phyloP scores from a whole-genome alignment of 2,113 vertebrate genomes.

The Apteryx owenii region DNA sequence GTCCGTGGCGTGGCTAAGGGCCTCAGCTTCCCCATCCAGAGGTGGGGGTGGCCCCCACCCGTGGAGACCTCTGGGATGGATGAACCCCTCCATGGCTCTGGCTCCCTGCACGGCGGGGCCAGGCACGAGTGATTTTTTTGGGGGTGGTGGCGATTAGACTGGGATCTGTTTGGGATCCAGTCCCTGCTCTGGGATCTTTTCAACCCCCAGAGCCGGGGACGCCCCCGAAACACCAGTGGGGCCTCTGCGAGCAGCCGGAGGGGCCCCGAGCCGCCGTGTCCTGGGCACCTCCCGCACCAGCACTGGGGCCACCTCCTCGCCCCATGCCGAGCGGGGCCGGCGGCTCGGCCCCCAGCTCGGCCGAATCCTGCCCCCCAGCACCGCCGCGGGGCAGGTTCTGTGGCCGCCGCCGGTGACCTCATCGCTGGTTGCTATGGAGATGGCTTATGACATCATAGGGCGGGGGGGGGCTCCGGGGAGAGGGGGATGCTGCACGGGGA shows the following conservation, averaged over 20 bases:
- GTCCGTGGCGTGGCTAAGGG: background rate
- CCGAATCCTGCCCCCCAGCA: background rate
- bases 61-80: background rate
- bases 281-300: too few relatives aligned
- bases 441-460: conserved; percentile 12
- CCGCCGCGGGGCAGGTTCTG: background rate
- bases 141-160: rapidly evolving
- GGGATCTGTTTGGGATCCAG: background rate
- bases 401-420: background rate
- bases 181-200: background rate
- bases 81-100: background rate
- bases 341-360: too few relatives aligned
- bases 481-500: background rate
- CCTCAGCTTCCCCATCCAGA: too few relatives aligned
- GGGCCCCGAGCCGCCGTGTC: too few relatives aligned
- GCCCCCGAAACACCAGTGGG: rapidly evolving
- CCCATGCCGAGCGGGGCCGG: rapidly evolving
- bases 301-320: too few relatives aligned
- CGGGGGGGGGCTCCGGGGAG: background rate
- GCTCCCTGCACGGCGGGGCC: too few relatives aligned
- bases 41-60: too few relatives aligned
- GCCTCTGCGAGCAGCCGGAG: background rate
- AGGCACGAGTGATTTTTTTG: too few relatives aligned
- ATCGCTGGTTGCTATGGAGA: background rate
- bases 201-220: background rate